These are phyloP conservation scores for Pocillopora grandis DNA, from an alignment of 92 coral and sea anemone genomes.

Conservation along the genomic window DNA sequence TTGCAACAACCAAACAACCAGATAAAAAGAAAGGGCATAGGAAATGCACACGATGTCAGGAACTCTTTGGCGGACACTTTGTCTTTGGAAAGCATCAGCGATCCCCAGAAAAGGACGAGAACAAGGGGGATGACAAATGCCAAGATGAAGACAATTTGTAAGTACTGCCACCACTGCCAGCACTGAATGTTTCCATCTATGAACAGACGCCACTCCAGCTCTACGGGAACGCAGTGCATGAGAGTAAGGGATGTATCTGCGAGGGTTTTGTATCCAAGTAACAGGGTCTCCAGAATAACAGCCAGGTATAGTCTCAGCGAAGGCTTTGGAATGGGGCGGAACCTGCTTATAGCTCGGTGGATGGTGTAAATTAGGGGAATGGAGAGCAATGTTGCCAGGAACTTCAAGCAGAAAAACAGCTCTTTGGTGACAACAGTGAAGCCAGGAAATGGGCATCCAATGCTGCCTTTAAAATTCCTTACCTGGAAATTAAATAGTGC, in stretches of 20 bases:
- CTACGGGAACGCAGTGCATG: no score
- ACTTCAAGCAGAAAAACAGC: slow-evolving; percentile 30
- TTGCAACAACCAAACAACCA: slow-evolving; percentile 5
- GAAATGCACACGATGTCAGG: slow-evolving; percentile 17
- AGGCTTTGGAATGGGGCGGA: background rate
- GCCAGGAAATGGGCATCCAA: slow-evolving; percentile 60
- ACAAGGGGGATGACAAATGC: background rate
- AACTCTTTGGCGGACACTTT: slow-evolving; percentile 39
- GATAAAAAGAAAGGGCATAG: slow-evolving; percentile 23
- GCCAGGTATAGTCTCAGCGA: slow-evolving; percentile 27
- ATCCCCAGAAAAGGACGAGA: slow-evolving; percentile 47
- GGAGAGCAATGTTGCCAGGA: slow-evolving; percentile 28
- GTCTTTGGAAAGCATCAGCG: background rate
- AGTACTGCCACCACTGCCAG: slow-evolving; percentile 51
- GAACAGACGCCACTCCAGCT: slow-evolving; percentile 22
- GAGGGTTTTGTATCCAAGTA: slow-evolving; percentile 59
- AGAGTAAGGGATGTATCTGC: no score
- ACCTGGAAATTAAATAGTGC: slow-evolving; percentile 45
- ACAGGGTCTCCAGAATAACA: slow-evolving; percentile 37
- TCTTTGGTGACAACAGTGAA: slow-evolving; percentile 47
- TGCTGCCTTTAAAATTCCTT: background rate
- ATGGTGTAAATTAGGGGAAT: slow-evolving; percentile 13
- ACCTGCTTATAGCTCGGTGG: slow-evolving; percentile 13
- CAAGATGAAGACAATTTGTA: slow-evolving; percentile 33
- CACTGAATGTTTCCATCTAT: background rate